Percentiles rank a stretch among this genome's conserved stretches.
Evolutionary conservation across 1,140 invertebrate genomes (phyloP).

Genomic region (Adoxophyes honmai): DNA sequence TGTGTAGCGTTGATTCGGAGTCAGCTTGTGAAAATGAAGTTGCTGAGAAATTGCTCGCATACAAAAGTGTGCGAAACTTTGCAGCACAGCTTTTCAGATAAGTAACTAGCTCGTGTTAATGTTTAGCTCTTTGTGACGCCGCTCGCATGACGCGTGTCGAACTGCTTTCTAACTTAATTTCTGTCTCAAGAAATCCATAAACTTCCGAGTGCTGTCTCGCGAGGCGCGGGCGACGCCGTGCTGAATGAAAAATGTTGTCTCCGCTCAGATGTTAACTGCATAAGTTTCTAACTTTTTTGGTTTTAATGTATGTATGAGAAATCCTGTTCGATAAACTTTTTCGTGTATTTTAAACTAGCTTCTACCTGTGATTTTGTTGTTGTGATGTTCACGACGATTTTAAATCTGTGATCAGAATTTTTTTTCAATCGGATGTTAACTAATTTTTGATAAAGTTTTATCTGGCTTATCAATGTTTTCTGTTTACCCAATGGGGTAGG

Average conservation of each 20-base stretch:
- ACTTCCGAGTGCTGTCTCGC: conserved; percentile 48
- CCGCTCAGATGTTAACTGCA: conserved; percentile 4
- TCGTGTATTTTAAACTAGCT: too few species aligned
- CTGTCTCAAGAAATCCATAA: conserved; percentile 61
- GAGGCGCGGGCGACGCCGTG: conserved; percentile 27
- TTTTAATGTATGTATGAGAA: neutral
- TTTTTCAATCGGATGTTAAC: too few species aligned
- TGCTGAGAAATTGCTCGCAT: conserved; percentile 45
- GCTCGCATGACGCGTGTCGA: conserved; percentile 54
- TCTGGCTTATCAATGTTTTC: too few species aligned
- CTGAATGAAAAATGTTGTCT: conserved; percentile 41
- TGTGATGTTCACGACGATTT: too few species aligned
- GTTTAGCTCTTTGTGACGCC: conserved; percentile 62
- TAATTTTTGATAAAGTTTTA: too few species aligned
- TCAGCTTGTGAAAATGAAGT: conserved; percentile 36
- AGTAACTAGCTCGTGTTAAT: conserved; percentile 66
- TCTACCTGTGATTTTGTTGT: too few species aligned
- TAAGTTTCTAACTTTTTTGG: conserved; percentile 7
- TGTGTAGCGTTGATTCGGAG: conserved; percentile 10
- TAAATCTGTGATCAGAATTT: too few species aligned
- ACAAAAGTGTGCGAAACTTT: conserved; percentile 56
- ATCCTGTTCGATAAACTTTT: too few species aligned
- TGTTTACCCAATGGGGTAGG: too few species aligned
- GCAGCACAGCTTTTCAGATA: conserved; percentile 63
- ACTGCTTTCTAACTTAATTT: conserved; percentile 64